Percentiles rank a stretch among this genome's conserved stretches.
Evolutionary conservation across 1,140 invertebrate genomes (phyloP).

Genomic region (Sycobia sp.): DNA sequence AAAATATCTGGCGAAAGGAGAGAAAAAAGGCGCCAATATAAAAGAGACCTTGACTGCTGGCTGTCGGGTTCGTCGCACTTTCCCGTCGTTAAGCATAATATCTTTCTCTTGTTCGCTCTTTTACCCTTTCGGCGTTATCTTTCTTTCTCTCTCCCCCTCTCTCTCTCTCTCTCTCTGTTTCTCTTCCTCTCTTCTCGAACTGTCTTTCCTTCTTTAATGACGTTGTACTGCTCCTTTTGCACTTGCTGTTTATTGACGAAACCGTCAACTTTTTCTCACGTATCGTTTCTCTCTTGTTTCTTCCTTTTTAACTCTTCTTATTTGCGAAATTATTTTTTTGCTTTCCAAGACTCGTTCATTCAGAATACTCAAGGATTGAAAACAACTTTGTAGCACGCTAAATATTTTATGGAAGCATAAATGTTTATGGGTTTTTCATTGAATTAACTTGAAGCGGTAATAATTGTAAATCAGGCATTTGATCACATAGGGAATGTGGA

Average conservation of each 20-base stretch:
- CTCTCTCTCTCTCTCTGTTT: too few relatives aligned
- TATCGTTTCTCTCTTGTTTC: background rate
- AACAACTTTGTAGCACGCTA: too few relatives aligned
- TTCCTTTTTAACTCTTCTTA: background rate
- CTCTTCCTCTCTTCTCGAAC: too few relatives aligned
- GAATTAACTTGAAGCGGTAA: too few relatives aligned
- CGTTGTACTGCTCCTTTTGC: background rate
- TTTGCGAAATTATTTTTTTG: too few relatives aligned
- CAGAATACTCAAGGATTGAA: too few relatives aligned
- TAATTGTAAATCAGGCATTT: too few relatives aligned
- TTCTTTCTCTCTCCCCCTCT: background rate
- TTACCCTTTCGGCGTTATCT: background rate
- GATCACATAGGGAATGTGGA: too few relatives aligned
- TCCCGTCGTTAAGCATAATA: constrained; percentile 33
- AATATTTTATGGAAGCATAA: too few relatives aligned
- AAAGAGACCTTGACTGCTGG: constrained; percentile 29
- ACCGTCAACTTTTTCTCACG: constrained; percentile 9
- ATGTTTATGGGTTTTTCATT: too few relatives aligned
- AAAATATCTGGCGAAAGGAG: constrained; percentile 28
- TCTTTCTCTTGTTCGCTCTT: constrained; percentile 5
- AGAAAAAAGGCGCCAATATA: constrained; percentile 18
- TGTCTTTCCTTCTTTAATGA: constrained; percentile 8
- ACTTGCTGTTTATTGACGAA: constrained; percentile 2
- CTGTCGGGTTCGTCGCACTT: constrained; percentile 35
- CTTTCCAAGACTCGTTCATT: too few relatives aligned